Evolutionary conservation across 2,888 invertebrate genomes (phyloP).

Genomic region (Andrena minutula): DNA sequence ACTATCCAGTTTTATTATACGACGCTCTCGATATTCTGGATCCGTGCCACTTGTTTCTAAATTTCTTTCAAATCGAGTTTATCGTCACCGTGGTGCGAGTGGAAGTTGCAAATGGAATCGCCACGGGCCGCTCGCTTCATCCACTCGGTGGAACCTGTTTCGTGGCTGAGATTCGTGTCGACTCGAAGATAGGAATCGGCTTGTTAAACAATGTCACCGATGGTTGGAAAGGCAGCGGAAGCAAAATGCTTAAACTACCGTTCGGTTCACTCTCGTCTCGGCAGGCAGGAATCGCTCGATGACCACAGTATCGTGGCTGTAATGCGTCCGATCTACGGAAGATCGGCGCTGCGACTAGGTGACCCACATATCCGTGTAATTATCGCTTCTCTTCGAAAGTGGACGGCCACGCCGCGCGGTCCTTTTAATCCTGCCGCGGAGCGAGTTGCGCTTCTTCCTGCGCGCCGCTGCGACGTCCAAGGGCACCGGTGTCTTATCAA

Average conservation of each 20-base stretch:
- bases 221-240: slow-evolving; percentile 48
- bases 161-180: too few relatives aligned
- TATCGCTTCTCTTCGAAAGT: slow-evolving; percentile 36
- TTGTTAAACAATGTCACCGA: slow-evolving; percentile 21
- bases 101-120: not conserved
- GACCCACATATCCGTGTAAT: slow-evolving; percentile 45
- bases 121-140: too few relatives aligned
- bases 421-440: not conserved
- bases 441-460: too few relatives aligned
- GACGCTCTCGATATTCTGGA: not conserved
- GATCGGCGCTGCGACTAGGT: not conserved
- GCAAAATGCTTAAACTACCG: slow-evolving; percentile 53
- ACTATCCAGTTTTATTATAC: too few relatives aligned
- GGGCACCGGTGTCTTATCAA: not conserved
- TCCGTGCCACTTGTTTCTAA: not conserved
- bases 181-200: not conserved
- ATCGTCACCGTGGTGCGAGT: not conserved
- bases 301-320: not conserved
- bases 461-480: not conserved
- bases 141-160: not conserved
- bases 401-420: not conserved
- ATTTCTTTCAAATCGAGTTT: not conserved
- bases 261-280: slow-evolving; percentile 37
- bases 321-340: not conserved
- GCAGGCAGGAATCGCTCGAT: slow-evolving; percentile 22